Conservation (phyloP, 2,113 vertebrate species). For the Chaetorhynchus papuensis region DNA sequence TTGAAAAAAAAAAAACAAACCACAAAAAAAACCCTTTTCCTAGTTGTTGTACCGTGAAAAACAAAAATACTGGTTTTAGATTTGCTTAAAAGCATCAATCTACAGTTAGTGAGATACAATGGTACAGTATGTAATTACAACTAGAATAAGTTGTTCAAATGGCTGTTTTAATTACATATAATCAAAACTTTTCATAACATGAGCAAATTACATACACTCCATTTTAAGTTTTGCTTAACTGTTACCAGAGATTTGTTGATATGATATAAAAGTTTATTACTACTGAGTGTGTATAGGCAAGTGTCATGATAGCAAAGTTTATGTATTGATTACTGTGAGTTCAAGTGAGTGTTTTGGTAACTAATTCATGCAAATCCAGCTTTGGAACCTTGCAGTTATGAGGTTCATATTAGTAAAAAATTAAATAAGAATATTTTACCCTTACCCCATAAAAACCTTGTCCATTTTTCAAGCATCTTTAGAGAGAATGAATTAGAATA, state of each 20-base stretch:
- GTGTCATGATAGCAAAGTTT: slow-evolving; percentile 64
- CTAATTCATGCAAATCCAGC: slow-evolving; percentile 48
- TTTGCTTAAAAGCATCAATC: slow-evolving; percentile 62
- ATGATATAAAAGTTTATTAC: slow-evolving; percentile 63
- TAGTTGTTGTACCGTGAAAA: slow-evolving; percentile 75
- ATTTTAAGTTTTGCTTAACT: slow-evolving; percentile 65
- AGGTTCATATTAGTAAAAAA: slow-evolving; percentile 41
- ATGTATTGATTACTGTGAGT: slow-evolving; percentile 60
- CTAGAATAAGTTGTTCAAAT: slow-evolving; percentile 76
- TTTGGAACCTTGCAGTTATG: slow-evolving; percentile 51
- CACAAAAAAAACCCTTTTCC: slow-evolving; percentile 58
- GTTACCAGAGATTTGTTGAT: slow-evolving; percentile 67
- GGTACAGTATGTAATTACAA: slow-evolving; percentile 79
- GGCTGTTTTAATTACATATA: slow-evolving; percentile 73
- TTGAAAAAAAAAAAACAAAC: neutral
- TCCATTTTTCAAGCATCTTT: slow-evolving; percentile 22
- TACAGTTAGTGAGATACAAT: slow-evolving; percentile 74
- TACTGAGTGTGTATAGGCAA: slow-evolving; percentile 70
- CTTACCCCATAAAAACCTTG: neutral
- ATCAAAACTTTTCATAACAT: slow-evolving; percentile 66
- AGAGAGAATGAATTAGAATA: slow-evolving; percentile 24
- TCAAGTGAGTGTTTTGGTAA: slow-evolving; percentile 65
- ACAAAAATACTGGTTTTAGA: slow-evolving; percentile 68
- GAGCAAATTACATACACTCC: slow-evolving; percentile 63
- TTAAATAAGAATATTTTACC: slow-evolving; percentile 44